A percentile compares a stretch with the other conserved stretches of the same genome.
Conservation (phyloP, 1,140 invertebrate species). For the Helicorthomorpha holstii region DNA sequence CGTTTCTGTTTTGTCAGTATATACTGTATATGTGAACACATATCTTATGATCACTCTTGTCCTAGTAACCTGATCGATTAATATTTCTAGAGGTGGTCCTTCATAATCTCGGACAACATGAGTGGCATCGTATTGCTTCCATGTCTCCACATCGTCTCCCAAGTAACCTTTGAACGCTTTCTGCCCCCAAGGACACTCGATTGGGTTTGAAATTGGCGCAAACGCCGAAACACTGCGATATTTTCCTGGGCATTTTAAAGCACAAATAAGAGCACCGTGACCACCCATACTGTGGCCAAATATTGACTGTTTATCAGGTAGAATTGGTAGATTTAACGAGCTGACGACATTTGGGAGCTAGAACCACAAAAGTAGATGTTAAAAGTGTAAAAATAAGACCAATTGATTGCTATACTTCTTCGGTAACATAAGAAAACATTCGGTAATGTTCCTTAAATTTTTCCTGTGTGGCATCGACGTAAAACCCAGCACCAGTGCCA, state of each 20-base stretch:
- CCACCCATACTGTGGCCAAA: conserved; percentile 69
- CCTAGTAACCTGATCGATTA: conserved; percentile 69
- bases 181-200: conserved; percentile 64
- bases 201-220: conserved; percentile 85
- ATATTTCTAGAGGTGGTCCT: conserved; percentile 62
- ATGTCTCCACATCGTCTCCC: conserved; percentile 43
- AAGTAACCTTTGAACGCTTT: conserved; percentile 79
- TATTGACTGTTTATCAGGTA: conserved; percentile 22
- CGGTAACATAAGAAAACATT: conserved; percentile 93
- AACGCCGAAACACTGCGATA: conserved; percentile 91
- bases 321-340: conserved; percentile 47
- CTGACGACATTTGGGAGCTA: conserved; percentile 55
- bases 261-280: conserved; percentile 84
- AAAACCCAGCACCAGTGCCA: conserved; percentile 89
- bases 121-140: conserved; percentile 79
- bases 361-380: neutral
- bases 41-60: neutral
- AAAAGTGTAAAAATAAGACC: neutral
- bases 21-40: too few relatives aligned
- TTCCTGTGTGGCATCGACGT: conserved; percentile 75
- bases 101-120: conserved; percentile 63
- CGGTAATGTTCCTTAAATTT: conserved; percentile 88
- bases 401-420: too few relatives aligned
- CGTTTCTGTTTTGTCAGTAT: too few relatives aligned
- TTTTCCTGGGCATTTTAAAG: conserved; percentile 74